Evolutionary conservation across 1,140 invertebrate species (phyloP).

Genomic region (Papilio glaucus): DNA sequence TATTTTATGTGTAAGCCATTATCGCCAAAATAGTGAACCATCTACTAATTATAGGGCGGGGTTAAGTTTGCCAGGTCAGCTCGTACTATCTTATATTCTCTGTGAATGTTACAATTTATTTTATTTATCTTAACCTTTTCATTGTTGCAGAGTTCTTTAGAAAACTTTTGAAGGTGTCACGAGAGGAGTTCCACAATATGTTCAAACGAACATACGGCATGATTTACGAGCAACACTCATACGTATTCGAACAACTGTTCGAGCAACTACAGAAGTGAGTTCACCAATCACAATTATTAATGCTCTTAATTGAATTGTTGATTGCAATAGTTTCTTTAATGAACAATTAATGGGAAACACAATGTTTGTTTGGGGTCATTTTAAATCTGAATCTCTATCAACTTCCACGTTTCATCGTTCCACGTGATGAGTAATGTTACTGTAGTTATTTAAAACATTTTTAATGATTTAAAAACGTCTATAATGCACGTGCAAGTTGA

Average conservation of each 20-base stretch:
- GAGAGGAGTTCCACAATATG: conserved; percentile 95
- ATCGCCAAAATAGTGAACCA: no score
- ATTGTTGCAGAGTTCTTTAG: conserved; percentile 91
- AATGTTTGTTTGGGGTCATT: no score
- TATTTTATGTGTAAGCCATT: no score
- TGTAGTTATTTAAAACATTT: not conserved
- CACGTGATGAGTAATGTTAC: not conserved
- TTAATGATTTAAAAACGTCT: not conserved
- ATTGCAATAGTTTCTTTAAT: no score
- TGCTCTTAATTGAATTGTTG: no score
- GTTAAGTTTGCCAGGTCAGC: no score
- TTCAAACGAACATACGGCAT: conserved; percentile 97
- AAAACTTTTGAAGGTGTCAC: conserved; percentile 91
- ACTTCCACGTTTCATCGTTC: no score
- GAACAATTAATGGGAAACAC: no score
- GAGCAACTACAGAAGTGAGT: conserved; percentile 90
- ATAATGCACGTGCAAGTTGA: not conserved
- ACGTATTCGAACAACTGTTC: conserved; percentile 96
- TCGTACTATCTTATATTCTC: no score
- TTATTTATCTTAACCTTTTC: not conserved
- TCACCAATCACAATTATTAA: no score
- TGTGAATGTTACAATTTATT: not conserved
- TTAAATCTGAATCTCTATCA: not conserved
- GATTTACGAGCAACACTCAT: conserved; percentile 96
- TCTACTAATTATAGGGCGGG: no score